These are phyloP conservation scores for Diadumene lineata DNA, from an alignment of 92 coral and sea anemone species.

Conservation along the genomic window DNA sequence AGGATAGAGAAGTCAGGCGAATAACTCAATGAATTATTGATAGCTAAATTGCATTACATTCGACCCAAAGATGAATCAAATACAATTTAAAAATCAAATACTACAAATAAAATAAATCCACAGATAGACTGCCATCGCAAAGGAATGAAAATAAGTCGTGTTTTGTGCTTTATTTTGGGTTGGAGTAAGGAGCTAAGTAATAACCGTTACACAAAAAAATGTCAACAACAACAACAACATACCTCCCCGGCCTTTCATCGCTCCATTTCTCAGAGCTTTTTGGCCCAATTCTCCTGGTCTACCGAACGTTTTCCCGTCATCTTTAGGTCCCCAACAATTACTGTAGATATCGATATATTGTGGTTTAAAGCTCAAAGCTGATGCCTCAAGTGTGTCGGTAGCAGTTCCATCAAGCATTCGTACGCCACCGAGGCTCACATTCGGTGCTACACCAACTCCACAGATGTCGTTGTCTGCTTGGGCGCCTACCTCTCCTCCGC, in stretches of 20 bases:
- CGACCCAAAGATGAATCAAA: neutral
- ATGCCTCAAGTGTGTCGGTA: conserved; percentile 85
- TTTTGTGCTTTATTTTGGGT: neutral
- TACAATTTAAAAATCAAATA: neutral
- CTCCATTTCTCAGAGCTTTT: conserved; percentile 79
- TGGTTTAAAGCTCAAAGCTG: conserved; percentile 70
- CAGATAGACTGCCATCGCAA: neutral
- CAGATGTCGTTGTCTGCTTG: conserved; percentile 78
- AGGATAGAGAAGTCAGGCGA: neutral
- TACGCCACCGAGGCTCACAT: conserved; percentile 86
- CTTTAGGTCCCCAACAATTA: conserved; percentile 99
- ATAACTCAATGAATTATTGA: neutral
- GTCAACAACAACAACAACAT: conserved; percentile 11
- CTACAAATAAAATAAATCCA: neutral
- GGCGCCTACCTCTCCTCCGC: neutral
- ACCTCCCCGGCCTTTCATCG: conserved; percentile 91
- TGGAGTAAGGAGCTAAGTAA: neutral
- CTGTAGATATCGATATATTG: conserved; percentile 94
- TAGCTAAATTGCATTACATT: neutral
- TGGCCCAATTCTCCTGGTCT: conserved; percentile 87
- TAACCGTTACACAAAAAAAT: neutral
- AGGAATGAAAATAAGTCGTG: conserved; percentile 9
- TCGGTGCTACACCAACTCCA: conserved; percentile 94
- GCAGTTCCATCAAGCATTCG: conserved; percentile 97
- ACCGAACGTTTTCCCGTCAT: conserved; percentile 95